phyloP scores from a whole-genome alignment of 1,140 invertebrate species.

The Oryzaephilus surinamensis region DNA sequence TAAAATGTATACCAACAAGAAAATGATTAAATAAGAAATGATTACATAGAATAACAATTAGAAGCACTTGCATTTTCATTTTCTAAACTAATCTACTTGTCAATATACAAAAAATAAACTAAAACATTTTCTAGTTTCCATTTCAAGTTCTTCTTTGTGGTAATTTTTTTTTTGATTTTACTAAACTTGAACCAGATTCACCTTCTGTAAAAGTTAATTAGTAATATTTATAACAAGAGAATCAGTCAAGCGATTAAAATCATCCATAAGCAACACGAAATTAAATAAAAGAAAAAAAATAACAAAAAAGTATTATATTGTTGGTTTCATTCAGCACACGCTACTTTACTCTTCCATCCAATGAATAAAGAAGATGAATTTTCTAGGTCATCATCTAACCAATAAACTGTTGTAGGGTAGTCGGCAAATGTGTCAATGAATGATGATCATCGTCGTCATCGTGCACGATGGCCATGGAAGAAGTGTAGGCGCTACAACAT shows the following conservation, averaged over 20 bases:
- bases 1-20: too few relatives aligned
- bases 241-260: too few relatives aligned
- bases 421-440: conserved; percentile 32
- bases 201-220: too few relatives aligned
- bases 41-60: not conserved
- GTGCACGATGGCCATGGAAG: too few relatives aligned
- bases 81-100: conserved; percentile 6
- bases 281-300: too few relatives aligned
- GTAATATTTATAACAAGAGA: too few relatives aligned
- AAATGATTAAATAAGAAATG: too few relatives aligned
- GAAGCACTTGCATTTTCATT: conserved; percentile 18
- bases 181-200: conserved; percentile 18
- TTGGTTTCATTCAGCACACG: too few relatives aligned
- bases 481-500: conserved; percentile 18
- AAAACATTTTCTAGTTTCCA: conserved; percentile 12
- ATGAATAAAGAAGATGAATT: conserved; percentile 8
- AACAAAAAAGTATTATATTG: too few relatives aligned
- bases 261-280: too few relatives aligned
- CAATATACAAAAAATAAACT: conserved; percentile 16
- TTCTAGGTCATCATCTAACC: conserved; percentile 26
- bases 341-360: conserved; percentile 3
- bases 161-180: too few relatives aligned
- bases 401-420: conserved; percentile 27
- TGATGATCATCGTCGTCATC: conserved; percentile 2
- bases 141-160: conserved; percentile 17